Base-by-base conservation (phyloP, 1,140 invertebrate species). In the Drosophila gunungcola region DNA sequence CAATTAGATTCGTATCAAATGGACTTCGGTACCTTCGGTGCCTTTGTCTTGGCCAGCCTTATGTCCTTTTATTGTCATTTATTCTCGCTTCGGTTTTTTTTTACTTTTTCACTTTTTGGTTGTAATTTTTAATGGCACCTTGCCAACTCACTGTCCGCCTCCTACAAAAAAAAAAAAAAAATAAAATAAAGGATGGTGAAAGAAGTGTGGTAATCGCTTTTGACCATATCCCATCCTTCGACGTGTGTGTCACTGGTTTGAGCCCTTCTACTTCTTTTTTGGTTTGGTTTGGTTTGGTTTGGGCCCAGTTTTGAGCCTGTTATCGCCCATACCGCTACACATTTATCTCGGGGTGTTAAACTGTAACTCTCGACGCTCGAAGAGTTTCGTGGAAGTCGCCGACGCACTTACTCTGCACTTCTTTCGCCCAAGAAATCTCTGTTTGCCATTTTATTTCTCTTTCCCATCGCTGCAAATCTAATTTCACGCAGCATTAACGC, bases 401-500 rank as follows among this genome's bases (percentile, higher is more conserved):
- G 82, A 57, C 65, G 45, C 79, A 79, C 63, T 62, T 68, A 77
- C 69, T 79, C 41, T 54, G 45, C 55, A 48, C 42, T 43, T 43
- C 42, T 43, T 56, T 39, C 36, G 13, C 25, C 46, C 43, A 11
- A 41, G 9, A 61, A 46, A 53, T 46, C 43, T 52, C 48, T 38
- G 51, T 53, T 76, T 62, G 73, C 70, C 73, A 78, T 80, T 70
- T 73, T 39, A 73, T 73, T 73, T 69, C 39, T 49, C 51, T 75
- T 75, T 60, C 42, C 60, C 62, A 68, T 85, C 73, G 83, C 58
- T 78, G 83, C 84, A 91, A 91, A 91, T 91, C 90, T 91, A 91
- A 91, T 91, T 91, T 91, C 90, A 91, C 86, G 90, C 90, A 86
- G 90, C 75, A 91, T 91, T 91, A 91, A 91, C 90, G 80, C 86